Conservation (phyloP, 2,797 vertebrate genomes). For the Acanthornis magna region DNA sequence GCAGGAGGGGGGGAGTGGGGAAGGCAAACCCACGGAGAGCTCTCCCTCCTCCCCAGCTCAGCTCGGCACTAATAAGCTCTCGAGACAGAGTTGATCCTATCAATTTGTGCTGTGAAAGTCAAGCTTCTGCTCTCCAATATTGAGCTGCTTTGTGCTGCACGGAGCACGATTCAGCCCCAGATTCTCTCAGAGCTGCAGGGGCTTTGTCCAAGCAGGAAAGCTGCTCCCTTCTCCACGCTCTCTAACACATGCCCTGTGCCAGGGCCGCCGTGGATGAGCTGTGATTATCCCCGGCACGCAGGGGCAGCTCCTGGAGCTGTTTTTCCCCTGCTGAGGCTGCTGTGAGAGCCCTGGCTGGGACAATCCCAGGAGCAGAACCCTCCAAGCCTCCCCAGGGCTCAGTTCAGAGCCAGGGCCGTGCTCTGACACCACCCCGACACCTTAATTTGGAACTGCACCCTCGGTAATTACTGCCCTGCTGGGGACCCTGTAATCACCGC, state of each 20-base stretch:
- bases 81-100: constrained; percentile 12
- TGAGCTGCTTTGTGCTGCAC: not conserved
- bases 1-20: not conserved
- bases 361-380: not conserved
- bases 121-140: constrained; percentile 17
- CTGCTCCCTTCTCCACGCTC: not conserved
- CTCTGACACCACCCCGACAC: not conserved
- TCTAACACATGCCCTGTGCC: rapidly evolving
- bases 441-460: constrained; percentile 36
- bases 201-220: rapidly evolving
- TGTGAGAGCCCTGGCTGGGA: not conserved
- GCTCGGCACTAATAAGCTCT: constrained; percentile 1
- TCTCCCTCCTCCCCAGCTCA: not conserved
- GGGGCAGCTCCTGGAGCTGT: not conserved
- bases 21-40: not conserved
- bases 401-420: not conserved
- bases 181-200: not conserved
- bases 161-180: not conserved
- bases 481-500: constrained; percentile 56
- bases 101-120: constrained; percentile 17
- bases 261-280: not conserved
- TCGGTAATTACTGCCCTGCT: constrained; percentile 64
- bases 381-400: not conserved
- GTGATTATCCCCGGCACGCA: not conserved
- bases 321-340: not conserved